A percentile compares a stretch with the other conserved stretches of the same genome.
Conservation (phyloP, 2,113 vertebrate species). For the Microtus richardsoni region DNA sequence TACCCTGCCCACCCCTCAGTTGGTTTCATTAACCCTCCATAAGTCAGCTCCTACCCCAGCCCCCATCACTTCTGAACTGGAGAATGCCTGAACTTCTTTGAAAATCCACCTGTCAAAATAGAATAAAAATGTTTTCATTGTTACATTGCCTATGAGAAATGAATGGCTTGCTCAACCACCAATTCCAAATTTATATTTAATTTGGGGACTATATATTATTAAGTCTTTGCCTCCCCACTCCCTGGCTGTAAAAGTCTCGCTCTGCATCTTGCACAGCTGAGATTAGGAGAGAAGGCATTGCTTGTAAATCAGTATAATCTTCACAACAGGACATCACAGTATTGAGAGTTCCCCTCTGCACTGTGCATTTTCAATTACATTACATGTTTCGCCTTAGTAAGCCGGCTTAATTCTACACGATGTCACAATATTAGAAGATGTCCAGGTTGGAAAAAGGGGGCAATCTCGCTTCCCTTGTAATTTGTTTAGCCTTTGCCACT, state of each 20-base stretch:
- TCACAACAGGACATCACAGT: constrained; percentile 83
- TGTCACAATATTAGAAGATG: constrained; percentile 90
- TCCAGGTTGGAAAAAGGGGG: constrained; percentile 88
- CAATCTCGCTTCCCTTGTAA: constrained; percentile 90
- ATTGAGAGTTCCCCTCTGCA: constrained; percentile 84
- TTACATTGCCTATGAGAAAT: constrained; percentile 77
- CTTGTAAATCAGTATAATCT: constrained; percentile 90
- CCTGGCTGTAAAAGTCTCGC: constrained; percentile 83
- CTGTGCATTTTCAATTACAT: constrained; percentile 90
- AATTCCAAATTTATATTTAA: constrained; percentile 81
- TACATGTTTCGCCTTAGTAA: constrained; percentile 91
- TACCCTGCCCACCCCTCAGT: constrained; percentile 72
- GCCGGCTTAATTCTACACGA: constrained; percentile 90
- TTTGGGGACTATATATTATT: constrained; percentile 83
- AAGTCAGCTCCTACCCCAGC: constrained; percentile 52
- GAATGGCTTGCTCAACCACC: constrained; percentile 67
- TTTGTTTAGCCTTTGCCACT: constrained; percentile 91
- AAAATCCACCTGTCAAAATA: constrained; percentile 80
- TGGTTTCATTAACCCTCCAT: constrained; percentile 73
- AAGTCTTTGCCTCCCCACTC: constrained; percentile 77
- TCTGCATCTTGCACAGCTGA: constrained; percentile 77
- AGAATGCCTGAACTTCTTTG: constrained; percentile 77
- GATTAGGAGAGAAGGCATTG: constrained; percentile 88
- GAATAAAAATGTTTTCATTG: constrained; percentile 77
- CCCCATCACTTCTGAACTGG: constrained; percentile 73